phyloP scores from a whole-genome alignment of 2,888 invertebrate genomes.

The Ormyrus pomaceus region DNA sequence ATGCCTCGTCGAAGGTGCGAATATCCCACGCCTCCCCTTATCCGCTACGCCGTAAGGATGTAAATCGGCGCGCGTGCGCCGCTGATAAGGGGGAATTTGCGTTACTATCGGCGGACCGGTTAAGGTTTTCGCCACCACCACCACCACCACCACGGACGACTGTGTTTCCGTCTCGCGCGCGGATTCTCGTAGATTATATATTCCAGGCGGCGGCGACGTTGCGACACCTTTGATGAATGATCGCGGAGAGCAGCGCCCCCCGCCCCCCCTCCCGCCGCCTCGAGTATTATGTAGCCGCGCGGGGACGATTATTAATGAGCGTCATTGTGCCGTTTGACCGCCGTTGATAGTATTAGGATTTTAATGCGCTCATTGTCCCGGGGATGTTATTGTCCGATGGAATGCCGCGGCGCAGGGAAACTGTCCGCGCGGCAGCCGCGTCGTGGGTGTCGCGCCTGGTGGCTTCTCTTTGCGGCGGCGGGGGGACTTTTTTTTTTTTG shows the following conservation, averaged over 20 bases:
- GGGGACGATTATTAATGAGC: not conserved
- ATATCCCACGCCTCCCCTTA: conserved; percentile 39
- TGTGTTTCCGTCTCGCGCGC: not conserved
- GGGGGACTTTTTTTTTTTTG: too few species aligned
- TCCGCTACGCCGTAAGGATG: conserved; percentile 32
- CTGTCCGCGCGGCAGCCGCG: too few species aligned
- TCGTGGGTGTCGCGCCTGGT: not conserved
- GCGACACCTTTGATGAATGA: too few species aligned
- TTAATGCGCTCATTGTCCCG: conserved; percentile 27
- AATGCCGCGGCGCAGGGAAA: conserved; percentile 6
- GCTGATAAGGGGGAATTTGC: conserved; percentile 43
- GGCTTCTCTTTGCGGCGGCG: too few species aligned
- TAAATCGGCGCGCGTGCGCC: conserved; percentile 25
- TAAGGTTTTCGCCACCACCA: not conserved
- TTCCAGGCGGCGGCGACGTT: too few species aligned
- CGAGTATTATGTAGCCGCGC: too few species aligned
- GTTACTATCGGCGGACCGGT: conserved; percentile 35
- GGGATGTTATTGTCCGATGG: not conserved
- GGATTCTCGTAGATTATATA: too few species aligned
- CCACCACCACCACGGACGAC: not conserved
- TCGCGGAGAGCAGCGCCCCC: too few species aligned
- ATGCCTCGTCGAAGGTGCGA: conserved; percentile 13
- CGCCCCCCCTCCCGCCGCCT: too few species aligned
- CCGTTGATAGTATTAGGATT: conserved; percentile 16
- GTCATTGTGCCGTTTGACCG: not conserved